Evolutionary conservation across 2,888 invertebrate species (phyloP).

Genomic region (Phanerotoma sp.): DNA sequence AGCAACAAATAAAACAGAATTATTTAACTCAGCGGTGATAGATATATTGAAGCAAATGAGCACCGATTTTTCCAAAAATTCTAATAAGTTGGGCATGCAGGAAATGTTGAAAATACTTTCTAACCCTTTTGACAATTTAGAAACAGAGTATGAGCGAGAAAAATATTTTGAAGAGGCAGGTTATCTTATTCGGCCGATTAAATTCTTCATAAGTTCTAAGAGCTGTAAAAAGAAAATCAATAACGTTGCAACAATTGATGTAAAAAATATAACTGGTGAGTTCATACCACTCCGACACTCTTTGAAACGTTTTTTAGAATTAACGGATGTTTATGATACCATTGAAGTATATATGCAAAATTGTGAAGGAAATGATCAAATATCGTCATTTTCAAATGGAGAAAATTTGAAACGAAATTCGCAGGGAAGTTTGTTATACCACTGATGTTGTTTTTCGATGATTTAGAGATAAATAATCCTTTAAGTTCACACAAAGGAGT

Average conservation of each 20-base stretch:
- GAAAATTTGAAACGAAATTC: conserved; percentile 9
- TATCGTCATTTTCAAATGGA: conserved; percentile 17
- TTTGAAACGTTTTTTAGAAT: conserved; percentile 18
- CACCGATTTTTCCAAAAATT: background rate
- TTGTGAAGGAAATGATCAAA: conserved; percentile 13
- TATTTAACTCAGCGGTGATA: conserved; percentile 1
- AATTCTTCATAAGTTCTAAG: background rate
- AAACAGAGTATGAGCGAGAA: background rate
- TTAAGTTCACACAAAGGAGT: conserved; percentile 26
- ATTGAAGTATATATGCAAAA: conserved; percentile 16
- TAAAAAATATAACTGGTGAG: conserved; percentile 27
- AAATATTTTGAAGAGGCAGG: background rate
- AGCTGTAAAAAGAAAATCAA: background rate
- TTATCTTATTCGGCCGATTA: background rate
- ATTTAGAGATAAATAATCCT: conserved; percentile 34
- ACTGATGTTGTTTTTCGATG: conserved; percentile 31
- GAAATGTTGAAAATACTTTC: background rate
- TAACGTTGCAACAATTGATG: background rate
- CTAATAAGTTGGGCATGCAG: too few species aligned
- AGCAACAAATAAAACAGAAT: conserved; percentile 6
- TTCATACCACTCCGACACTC: conserved; percentile 17
- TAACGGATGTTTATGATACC: conserved; percentile 21
- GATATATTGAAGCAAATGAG: conserved; percentile 7
- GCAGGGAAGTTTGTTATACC: conserved; percentile 26
- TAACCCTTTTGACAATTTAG: background rate